Evolutionary conservation across 1,140 invertebrate species (phyloP).

Genomic region (Drosophila yakuba): DNA sequence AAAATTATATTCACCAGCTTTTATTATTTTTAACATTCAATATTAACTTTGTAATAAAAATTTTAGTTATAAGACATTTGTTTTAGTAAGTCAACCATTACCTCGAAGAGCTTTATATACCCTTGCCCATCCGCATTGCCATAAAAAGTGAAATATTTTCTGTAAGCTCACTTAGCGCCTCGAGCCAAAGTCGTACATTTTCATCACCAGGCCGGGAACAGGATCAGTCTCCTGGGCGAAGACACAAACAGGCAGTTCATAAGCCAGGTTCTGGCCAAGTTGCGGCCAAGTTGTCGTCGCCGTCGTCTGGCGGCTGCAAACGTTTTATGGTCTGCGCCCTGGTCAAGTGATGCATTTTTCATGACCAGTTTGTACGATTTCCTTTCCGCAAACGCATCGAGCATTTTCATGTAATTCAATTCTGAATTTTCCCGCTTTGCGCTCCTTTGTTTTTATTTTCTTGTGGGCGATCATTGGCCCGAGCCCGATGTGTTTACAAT

Average conservation of each 20-base stretch:
- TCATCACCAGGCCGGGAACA: slow-evolving; percentile 64
- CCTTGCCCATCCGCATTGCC: slow-evolving; percentile 17
- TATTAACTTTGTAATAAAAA: no score
- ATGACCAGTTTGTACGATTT: slow-evolving; percentile 83
- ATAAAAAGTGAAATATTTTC: slow-evolving; percentile 55
- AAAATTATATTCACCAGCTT: no score
- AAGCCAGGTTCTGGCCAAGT: slow-evolving; percentile 21
- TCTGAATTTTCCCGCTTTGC: slow-evolving; percentile 42
- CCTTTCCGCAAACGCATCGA: slow-evolving; percentile 72
- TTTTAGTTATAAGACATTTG: no score
- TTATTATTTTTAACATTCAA: no score
- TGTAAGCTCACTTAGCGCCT: slow-evolving; percentile 68
- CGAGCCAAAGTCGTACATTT: slow-evolving; percentile 79
- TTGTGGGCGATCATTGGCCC: slow-evolving; percentile 47
- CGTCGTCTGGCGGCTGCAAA: slow-evolving; percentile 55
- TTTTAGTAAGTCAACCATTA: not conserved
- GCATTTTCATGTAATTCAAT: slow-evolving; percentile 82
- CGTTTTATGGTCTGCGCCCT: slow-evolving; percentile 63
- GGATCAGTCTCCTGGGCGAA: slow-evolving; percentile 42
- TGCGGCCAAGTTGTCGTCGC: slow-evolving; percentile 38
- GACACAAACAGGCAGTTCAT: slow-evolving; percentile 24
- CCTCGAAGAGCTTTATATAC: not conserved
- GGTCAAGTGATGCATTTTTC: slow-evolving; percentile 77
- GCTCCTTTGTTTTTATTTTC: slow-evolving; percentile 33
- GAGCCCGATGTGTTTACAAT: slow-evolving; percentile 70